These are phyloP conservation scores for Harpagoxenus sublaevis DNA, from an alignment of 2,888 invertebrate species.

Conservation along the genomic window DNA sequence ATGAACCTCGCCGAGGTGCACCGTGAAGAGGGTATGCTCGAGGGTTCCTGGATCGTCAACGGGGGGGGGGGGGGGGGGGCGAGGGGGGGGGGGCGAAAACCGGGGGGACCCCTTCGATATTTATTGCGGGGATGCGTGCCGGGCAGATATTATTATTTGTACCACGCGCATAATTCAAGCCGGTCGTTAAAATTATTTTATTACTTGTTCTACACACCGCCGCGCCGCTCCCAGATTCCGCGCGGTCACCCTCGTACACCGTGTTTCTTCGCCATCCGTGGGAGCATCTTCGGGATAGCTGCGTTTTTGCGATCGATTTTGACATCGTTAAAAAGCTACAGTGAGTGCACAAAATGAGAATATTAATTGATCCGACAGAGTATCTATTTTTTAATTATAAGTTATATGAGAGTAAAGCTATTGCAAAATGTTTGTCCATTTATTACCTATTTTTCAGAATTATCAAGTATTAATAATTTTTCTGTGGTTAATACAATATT, in stretches of 20 bases:
- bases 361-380: not conserved
- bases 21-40: constrained; percentile 67
- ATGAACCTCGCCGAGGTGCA: constrained; percentile 69
- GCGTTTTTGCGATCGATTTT: constrained; percentile 1
- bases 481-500: not conserved
- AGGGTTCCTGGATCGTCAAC: constrained; percentile 69
- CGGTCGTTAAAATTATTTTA: constrained; percentile 85
- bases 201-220: constrained; percentile 80
- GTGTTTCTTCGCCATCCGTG: constrained; percentile 19
- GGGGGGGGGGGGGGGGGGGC: constrained; percentile 50
- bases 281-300: constrained; percentile 15
- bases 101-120: constrained; percentile 77
- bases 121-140: constrained; percentile 83
- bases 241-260: constrained; percentile 52
- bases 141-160: constrained; percentile 83
- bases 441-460: constrained; percentile 5
- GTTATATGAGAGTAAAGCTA: not conserved
- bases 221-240: constrained; percentile 75
- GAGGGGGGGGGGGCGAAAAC: constrained; percentile 48
- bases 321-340: constrained; percentile 5
- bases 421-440: constrained; percentile 6
- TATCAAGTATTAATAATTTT: not conserved
- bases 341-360: not conserved
- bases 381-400: not conserved
- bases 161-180: constrained; percentile 84